phyloP scores from a whole-genome alignment of 2,113 vertebrate genomes.

The Oreochromis tanganicae region DNA sequence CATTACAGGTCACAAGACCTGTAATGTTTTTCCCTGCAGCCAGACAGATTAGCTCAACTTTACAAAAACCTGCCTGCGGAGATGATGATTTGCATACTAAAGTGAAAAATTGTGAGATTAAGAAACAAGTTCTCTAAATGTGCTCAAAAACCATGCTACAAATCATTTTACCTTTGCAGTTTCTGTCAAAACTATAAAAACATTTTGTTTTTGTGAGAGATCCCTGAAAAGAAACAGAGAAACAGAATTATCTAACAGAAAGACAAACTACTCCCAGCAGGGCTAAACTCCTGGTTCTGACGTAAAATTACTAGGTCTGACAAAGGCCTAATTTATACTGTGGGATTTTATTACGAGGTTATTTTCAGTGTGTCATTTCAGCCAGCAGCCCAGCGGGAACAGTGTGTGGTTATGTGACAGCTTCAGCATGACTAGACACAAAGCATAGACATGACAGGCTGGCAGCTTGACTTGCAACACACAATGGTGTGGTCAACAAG shows the following conservation, averaged over 20 bases:
- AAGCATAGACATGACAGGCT: constrained; percentile 9
- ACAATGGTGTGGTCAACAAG: neutral
- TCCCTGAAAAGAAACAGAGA: neutral
- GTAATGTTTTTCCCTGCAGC: neutral
- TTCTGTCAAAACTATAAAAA: constrained; percentile 10
- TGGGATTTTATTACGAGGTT: constrained; percentile 46
- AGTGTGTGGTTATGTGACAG: constrained; percentile 19
- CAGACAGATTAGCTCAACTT: neutral
- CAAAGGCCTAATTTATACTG: constrained; percentile 38
- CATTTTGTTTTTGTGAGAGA: neutral
- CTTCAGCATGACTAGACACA: constrained; percentile 55
- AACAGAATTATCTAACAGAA: neutral
- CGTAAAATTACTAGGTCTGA: constrained; percentile 28
- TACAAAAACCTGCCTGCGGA: neutral
- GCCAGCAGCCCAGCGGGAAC: neutral
- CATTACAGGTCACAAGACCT: neutral
- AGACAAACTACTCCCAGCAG: neutral
- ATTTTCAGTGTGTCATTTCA: constrained; percentile 39
- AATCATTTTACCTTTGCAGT: neutral
- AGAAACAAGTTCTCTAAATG: neutral
- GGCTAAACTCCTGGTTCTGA: constrained; percentile 4
- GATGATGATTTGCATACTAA: neutral
- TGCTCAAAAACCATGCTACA: neutral
- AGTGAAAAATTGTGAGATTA: neutral
- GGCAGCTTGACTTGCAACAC: neutral